Base-by-base conservation (phyloP, 2,888 invertebrate genomes). In the Conomelus anceps region DNA sequence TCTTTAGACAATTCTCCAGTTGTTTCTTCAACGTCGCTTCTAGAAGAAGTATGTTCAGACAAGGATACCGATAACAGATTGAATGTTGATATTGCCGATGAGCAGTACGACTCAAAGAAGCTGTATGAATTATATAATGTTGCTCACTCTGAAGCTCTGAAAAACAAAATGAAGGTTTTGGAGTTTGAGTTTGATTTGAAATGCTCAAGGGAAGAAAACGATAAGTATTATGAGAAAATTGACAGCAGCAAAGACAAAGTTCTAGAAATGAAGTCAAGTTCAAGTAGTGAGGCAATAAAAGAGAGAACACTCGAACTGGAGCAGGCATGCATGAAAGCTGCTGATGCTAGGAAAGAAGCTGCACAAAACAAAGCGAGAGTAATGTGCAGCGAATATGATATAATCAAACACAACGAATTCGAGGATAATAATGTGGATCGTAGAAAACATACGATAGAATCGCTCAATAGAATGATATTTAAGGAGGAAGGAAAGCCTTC, bases 351-450 rank as follows among this genome's bases (percentile, higher is more conserved):
- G 84, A 63, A 88, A n/a, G 84, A 87, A 41, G 90, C 89, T 41
- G 84, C 88, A 11, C 22, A 84, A 88, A 89, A 89, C n/a, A 89
- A 85, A 86, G 89, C 88, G n/a, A 88, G 88, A 88, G 88, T 85
- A 22, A 89, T 89, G 89, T 85, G 22, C 24, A 89, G 86, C 88
- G 89, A 89, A 22, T 89, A 89, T 23, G 88, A 89, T 23, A 88
- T 89, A n/a, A 24, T 89, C n/a, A 87, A 22, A 24, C 29, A 87
- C 22, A 89, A 26, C n/a, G 87, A 34, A 84, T 89, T 89, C 63
- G n/a, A 63, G 26, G 84, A 89, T 17, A 88, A 34, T 20, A 84
- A 88, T 24, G 63, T 34, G n/a, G n/a, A n/a, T 1, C 11, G 11
- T 17, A 87, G 22, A 11, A n/a, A 23, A 17, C 4, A 34, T 29